A percentile compares a stretch with the other conserved stretches of the same genome.
Evolutionary conservation across 2,888 invertebrate genomes (phyloP).

Genomic region (Yponomeuta malinellus): DNA sequence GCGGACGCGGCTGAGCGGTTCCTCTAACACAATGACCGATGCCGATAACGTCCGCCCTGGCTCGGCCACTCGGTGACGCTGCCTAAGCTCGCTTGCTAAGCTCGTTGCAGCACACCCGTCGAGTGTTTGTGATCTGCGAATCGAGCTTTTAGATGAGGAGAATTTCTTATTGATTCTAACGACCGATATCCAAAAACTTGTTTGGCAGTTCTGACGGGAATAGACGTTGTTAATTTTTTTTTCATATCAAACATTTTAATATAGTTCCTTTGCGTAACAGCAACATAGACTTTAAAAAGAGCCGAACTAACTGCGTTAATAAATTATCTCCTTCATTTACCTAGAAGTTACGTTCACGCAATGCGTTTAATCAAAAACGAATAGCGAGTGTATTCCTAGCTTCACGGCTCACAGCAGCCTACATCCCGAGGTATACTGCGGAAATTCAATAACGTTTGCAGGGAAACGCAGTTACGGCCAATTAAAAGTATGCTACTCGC

Average conservation of each 20-base stretch:
- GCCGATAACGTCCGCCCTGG: conserved; percentile 34
- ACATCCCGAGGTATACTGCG: conserved; percentile 24
- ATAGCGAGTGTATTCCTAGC: conserved; percentile 29
- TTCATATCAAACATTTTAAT: no score
- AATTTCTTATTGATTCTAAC: background rate
- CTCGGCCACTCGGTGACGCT: background rate
- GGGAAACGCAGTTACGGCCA: conserved; percentile 70
- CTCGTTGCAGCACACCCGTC: background rate
- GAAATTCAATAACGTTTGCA: conserved; percentile 72
- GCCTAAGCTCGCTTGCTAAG: conserved; percentile 4
- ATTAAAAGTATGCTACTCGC: conserved; percentile 72
- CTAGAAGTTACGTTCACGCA: no score
- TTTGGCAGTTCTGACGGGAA: no score
- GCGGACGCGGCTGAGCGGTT: conserved; percentile 49
- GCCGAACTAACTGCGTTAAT: no score
- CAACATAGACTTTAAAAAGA: no score
- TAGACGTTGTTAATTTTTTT: no score
- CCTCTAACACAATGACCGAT: conserved; percentile 62
- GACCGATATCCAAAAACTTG: background rate
- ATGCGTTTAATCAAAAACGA: no score
- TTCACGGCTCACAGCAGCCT: conserved; percentile 22
- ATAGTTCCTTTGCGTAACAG: no score
- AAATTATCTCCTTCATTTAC: no score
- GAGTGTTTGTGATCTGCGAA: background rate
- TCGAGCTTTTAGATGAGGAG: background rate